Conservation (phyloP, 2,888 invertebrate species). For the Actias luna region DNA sequence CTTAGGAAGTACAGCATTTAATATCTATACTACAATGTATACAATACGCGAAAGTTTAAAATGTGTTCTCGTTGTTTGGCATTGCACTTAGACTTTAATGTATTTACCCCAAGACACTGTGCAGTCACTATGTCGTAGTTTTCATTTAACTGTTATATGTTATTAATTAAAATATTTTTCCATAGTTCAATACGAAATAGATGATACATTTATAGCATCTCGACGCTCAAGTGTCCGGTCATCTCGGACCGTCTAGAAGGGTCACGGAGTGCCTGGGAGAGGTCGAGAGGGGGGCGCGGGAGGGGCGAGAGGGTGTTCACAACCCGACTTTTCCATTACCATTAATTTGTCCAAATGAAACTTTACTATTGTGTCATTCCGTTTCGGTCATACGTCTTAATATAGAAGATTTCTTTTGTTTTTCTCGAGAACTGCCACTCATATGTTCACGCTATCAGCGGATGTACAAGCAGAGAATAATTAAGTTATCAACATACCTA, state of each 20-base stretch:
- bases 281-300: neutral
- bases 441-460: neutral
- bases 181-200: neutral
- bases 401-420: constrained; percentile 33
- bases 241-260: neutral
- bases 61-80: too few relatives aligned
- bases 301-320: constrained; percentile 12
- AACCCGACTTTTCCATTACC: constrained; percentile 67
- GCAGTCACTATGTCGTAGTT: too few relatives aligned
- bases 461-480: constrained; percentile 3
- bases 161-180: neutral
- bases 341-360: constrained; percentile 58
- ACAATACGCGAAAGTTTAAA: too few relatives aligned
- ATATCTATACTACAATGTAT: too few relatives aligned
- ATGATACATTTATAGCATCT: neutral
- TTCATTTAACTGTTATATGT: too few relatives aligned
- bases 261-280: neutral
- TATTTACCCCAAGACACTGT: too few relatives aligned
- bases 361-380: constrained; percentile 53
- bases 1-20: too few relatives aligned
- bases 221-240: neutral
- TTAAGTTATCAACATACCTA: neutral
- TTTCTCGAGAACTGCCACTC: constrained; percentile 12
- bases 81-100: too few relatives aligned
- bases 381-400: constrained; percentile 48